phyloP scores from a whole-genome alignment of 2,888 invertebrate species.

The Taphrorychus bicolor region DNA sequence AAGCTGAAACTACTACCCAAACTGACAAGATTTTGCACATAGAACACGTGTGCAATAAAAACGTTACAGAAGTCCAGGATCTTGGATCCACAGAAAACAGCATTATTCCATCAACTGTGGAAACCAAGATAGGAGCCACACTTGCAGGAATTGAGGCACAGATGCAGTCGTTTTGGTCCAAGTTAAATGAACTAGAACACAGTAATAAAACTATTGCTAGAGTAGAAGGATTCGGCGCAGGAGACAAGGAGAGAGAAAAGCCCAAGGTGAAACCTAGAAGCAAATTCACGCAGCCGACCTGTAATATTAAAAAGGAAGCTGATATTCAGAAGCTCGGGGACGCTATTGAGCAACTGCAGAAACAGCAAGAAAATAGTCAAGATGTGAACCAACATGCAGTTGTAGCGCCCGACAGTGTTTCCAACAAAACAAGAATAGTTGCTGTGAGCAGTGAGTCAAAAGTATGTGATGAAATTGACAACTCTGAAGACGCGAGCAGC shows the following conservation, averaged over 20 bases:
- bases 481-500: too few species aligned
- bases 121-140: conserved; percentile 48
- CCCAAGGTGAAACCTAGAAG: conserved; percentile 35
- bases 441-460: too few species aligned
- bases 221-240: conserved; percentile 9
- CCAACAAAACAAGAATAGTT: background rate
- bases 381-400: background rate
- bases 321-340: conserved; percentile 14
- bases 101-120: conserved; percentile 27
- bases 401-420: background rate
- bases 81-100: background rate
- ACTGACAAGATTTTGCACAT: conserved; percentile 47
- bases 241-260: conserved; percentile 9
- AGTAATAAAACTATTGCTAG: background rate
- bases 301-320: conserved; percentile 2
- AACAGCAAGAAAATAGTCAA: background rate
- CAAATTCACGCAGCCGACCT: conserved; percentile 23
- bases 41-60: conserved; percentile 41
- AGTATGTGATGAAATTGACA: too few species aligned
- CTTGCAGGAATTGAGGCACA: conserved; percentile 55
- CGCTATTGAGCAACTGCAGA: conserved; percentile 14
- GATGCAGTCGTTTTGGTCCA: conserved; percentile 56
- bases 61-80: conserved; percentile 7
- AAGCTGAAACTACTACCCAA: conserved; percentile 50
- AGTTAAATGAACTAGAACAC: conserved; percentile 51